phyloP scores from a whole-genome alignment of 2,113 vertebrate genomes.

The Dunckerocampus dactyliophorus region DNA sequence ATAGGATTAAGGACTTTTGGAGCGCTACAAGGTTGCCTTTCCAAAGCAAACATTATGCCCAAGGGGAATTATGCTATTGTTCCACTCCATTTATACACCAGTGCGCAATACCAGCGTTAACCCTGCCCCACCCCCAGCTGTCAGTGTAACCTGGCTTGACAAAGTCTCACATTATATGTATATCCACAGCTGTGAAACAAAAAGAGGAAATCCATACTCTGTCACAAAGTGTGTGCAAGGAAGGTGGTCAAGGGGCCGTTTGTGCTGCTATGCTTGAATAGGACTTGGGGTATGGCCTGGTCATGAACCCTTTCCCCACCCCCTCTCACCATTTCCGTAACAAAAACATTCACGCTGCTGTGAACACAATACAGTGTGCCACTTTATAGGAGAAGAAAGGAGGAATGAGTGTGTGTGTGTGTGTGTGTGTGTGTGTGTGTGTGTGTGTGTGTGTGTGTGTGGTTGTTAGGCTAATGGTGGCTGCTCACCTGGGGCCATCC shows the following conservation, averaged over 20 bases:
- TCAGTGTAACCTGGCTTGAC: conserved; percentile 18
- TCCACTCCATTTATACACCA: conserved; percentile 69
- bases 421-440: neutral
- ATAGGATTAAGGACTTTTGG: conserved; percentile 77
- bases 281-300: conserved; percentile 70
- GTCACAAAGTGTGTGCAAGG: conserved; percentile 40
- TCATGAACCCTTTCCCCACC: conserved; percentile 51
- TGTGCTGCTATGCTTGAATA: conserved; percentile 54
- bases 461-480: conserved; percentile 33
- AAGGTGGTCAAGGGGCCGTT: neutral
- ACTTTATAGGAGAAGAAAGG: conserved; percentile 46
- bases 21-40: conserved; percentile 68
- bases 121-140: conserved; percentile 18
- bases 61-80: conserved; percentile 72
- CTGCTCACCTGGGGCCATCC: conserved; percentile 25
- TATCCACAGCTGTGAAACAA: neutral
- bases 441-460: too few relatives aligned
- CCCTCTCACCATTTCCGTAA: conserved; percentile 62
- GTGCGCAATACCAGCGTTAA: conserved; percentile 53
- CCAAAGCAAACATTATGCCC: conserved; percentile 75
- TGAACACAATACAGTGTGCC: conserved; percentile 64
- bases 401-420: neutral
- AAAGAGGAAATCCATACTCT: conserved; percentile 9
- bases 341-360: conserved; percentile 71
- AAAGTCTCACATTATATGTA: conserved; percentile 22